Conservation (phyloP, 2,888 invertebrate genomes). For the Corythucha ciliata region DNA sequence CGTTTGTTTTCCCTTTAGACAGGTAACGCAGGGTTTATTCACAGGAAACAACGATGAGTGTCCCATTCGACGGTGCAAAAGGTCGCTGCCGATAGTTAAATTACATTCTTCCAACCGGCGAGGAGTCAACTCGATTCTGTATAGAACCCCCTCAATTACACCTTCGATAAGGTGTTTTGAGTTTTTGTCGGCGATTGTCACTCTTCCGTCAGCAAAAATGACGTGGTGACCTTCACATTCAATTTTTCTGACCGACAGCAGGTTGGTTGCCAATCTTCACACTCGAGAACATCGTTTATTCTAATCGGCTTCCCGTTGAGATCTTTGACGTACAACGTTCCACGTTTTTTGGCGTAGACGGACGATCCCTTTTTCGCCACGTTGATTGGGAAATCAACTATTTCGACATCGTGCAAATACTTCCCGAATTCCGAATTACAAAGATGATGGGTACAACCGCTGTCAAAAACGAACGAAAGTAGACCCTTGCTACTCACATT, state of each 20-base stretch:
- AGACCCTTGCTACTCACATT: too few relatives aligned
- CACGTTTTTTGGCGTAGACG: not conserved
- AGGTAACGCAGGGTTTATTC: slow-evolving; percentile 1
- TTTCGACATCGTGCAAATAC: not conserved
- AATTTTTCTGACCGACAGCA: slow-evolving; percentile 7
- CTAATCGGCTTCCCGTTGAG: not conserved
- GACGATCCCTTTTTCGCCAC: slow-evolving; percentile 6
- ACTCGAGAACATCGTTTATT: not conserved
- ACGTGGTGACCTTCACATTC: not conserved
- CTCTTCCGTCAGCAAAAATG: not conserved
- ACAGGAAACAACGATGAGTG: not conserved
- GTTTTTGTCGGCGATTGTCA: not conserved
- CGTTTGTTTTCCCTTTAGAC: slow-evolving; percentile 7
- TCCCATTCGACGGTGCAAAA: slow-evolving; percentile 6
- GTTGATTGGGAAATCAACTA: not conserved
- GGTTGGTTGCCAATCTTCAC: not conserved
- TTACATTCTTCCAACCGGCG: not conserved
- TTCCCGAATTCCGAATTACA: not conserved
- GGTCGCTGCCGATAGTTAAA: not conserved
- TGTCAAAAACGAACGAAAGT: too few relatives aligned
- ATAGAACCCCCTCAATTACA: not conserved
- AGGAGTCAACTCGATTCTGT: not conserved
- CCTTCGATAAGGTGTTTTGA: not conserved
- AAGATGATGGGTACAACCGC: slow-evolving; percentile 1
- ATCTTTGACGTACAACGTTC: not conserved